Conservation (phyloP, 2,888 invertebrate species). For the Dysmachus trigonus region DNA sequence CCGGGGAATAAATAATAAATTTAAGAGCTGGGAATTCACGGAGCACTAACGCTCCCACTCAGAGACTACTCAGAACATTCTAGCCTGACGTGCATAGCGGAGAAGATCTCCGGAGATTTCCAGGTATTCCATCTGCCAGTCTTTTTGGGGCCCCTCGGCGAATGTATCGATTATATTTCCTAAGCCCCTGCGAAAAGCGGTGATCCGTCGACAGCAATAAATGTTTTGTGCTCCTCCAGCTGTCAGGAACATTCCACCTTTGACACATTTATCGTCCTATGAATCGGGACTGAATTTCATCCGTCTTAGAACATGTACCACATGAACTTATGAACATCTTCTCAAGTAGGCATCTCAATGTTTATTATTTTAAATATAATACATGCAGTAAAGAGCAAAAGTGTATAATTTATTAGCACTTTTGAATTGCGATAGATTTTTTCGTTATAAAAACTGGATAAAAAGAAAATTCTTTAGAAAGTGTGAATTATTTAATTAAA, state of each 20-base stretch:
- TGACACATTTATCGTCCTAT: not conserved
- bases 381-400: too few species aligned
- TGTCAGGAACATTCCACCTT: not conserved
- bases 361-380: not conserved
- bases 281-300: not conserved
- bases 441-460: too few species aligned
- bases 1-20: conserved; percentile 33
- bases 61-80: too few species aligned
- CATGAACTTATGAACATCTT: not conserved
- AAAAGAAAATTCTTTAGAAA: too few species aligned
- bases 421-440: too few species aligned
- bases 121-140: not conserved
- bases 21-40: not conserved
- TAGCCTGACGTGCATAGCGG: not conserved
- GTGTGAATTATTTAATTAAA: too few species aligned
- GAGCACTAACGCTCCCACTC: not conserved
- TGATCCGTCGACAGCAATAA: not conserved
- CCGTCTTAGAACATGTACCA: not conserved
- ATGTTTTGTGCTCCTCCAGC: not conserved
- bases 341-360: not conserved
- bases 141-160: not conserved
- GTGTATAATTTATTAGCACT: too few species aligned
- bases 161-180: not conserved
- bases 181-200: not conserved
- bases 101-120: not conserved